Evolutionary conservation across 2,888 invertebrate genomes (phyloP).

Genomic region (Antheraea assamensis): DNA sequence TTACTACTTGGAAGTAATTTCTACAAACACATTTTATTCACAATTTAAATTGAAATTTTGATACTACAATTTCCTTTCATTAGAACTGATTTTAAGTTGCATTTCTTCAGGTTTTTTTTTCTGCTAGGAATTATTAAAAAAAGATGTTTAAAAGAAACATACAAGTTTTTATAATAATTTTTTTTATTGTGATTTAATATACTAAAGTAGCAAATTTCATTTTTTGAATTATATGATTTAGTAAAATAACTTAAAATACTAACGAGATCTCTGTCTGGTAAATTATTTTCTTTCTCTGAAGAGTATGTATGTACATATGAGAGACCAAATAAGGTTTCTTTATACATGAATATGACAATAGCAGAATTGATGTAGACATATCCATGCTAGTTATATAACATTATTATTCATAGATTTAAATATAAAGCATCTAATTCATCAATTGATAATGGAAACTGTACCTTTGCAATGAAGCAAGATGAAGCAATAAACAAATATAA

Average conservation of each 20-base stretch:
- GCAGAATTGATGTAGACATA: not conserved
- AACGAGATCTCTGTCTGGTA: not conserved
- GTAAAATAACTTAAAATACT: not conserved
- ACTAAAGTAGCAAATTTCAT: not conserved
- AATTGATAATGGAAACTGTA: not conserved
- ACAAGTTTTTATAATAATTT: not conserved
- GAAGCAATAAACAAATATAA: constrained; percentile 5
- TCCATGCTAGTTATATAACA: constrained; percentile 11
- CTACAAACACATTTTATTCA: not conserved
- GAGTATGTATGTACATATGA: not conserved
- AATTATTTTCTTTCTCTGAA: not conserved
- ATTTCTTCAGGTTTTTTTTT: not conserved
- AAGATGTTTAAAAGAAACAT: not conserved
- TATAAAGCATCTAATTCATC: constrained; percentile 24
- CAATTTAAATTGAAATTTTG: not conserved
- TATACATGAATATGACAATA: not conserved
- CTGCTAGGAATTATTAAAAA: not conserved
- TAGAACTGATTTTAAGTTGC: not conserved
- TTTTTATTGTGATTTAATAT: not conserved
- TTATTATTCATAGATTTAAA: constrained; percentile 20
- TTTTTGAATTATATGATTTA: not conserved
- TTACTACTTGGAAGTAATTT: not conserved
- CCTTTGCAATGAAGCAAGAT: not conserved
- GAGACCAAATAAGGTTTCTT: not conserved
- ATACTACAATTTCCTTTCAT: not conserved